A percentile compares a stretch with the other conserved stretches of the same genome.
Conservation (phyloP, 2,888 invertebrate species). For the Campopleginae sp. region DNA sequence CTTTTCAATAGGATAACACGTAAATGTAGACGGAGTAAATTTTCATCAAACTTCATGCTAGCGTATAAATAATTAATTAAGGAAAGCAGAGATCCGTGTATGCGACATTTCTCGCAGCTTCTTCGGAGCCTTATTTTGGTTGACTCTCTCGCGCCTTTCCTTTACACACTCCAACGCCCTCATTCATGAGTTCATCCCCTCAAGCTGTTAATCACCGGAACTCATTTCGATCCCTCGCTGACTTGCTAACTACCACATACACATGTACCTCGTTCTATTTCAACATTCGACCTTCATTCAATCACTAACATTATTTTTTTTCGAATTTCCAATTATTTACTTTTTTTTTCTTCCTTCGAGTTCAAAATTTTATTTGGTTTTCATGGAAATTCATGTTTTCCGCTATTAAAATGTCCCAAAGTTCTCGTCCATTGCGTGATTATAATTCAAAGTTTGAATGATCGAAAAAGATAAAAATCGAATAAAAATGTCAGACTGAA, state of each 20-base stretch:
- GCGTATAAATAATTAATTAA: constrained; percentile 20
- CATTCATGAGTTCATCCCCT: constrained; percentile 27
- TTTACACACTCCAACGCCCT: neutral
- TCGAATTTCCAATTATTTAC: neutral
- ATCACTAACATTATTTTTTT: neutral
- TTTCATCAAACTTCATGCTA: neutral
- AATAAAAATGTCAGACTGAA: neutral
- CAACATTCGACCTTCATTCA: neutral
- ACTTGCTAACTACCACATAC: neutral
- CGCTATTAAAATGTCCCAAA: neutral
- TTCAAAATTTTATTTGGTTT: neutral
- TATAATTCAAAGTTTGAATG: neutral
- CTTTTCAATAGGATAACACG: constrained; percentile 27
- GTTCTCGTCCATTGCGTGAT: neutral
- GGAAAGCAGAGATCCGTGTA: neutral
- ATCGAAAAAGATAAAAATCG: neutral
- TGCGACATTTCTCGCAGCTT: neutral
- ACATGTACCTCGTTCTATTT: neutral
- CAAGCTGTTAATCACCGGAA: constrained; percentile 54
- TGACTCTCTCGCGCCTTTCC: neutral
- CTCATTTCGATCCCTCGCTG: neutral
- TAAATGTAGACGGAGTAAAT: constrained; percentile 27
- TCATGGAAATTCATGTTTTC: too few species aligned
- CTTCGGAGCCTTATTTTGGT: neutral
- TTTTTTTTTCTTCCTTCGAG: neutral